Evolutionary conservation across 2,113 vertebrate species (phyloP).

Genomic region (Gambusia holbrooki): DNA sequence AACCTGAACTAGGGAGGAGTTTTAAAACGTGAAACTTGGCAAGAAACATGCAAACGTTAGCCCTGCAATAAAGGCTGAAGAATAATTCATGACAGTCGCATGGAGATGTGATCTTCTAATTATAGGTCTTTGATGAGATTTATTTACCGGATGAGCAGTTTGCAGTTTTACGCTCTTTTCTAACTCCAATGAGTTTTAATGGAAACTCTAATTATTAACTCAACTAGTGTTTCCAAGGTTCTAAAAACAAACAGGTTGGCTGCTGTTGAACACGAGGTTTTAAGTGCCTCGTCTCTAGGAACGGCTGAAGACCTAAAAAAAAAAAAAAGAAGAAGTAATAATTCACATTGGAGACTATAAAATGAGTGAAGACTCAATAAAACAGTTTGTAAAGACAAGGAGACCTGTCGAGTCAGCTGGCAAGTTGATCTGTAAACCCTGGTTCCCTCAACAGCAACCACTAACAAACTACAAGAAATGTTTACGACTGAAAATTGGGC

Average conservation of each 20-base stretch:
- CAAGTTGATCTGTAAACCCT: not conserved
- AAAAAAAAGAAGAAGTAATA: not conserved
- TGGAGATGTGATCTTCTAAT: not conserved
- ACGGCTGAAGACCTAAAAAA: too few species aligned
- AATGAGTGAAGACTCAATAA: not conserved
- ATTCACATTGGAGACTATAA: too few species aligned
- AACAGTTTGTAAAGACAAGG: not conserved
- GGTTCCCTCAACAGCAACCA: not conserved
- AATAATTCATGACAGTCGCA: too few species aligned
- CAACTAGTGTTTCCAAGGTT: not conserved
- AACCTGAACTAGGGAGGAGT: not conserved
- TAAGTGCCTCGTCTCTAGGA: too few species aligned
- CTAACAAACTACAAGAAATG: too few species aligned
- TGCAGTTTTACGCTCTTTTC: not conserved
- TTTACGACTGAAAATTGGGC: not conserved
- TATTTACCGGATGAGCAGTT: not conserved
- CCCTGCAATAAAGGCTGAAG: too few species aligned
- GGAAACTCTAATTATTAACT: not conserved
- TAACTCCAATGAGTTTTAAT: not conserved
- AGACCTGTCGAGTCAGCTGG: not conserved
- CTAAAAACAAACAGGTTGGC: too few species aligned
- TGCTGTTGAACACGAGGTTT: too few species aligned
- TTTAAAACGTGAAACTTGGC: not conserved
- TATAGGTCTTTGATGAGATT: not conserved
- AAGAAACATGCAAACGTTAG: not conserved